Conservation (phyloP, 2,888 invertebrate genomes). For the Drosophila eohydei region DNA sequence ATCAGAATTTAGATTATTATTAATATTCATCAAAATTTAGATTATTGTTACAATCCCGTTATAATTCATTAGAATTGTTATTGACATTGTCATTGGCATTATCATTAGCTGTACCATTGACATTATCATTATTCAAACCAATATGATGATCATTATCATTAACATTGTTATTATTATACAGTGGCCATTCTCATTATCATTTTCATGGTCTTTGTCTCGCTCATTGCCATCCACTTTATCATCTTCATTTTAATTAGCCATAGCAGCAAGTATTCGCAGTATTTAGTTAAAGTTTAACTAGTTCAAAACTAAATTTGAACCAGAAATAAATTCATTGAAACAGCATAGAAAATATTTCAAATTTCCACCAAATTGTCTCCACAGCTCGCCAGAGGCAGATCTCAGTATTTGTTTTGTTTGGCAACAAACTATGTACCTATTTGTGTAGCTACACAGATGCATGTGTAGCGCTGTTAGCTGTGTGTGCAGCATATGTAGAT, state of each 20-base stretch:
- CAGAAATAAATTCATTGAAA: conserved; percentile 2
- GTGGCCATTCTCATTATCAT: neutral
- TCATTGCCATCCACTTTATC: neutral
- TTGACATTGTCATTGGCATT: neutral
- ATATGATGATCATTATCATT: neutral
- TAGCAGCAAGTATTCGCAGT: neutral
- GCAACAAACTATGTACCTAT: conserved; percentile 22
- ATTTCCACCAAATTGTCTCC: neutral
- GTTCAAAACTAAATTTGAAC: conserved; percentile 1
- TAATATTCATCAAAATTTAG: too few species aligned
- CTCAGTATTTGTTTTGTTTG: conserved; percentile 14
- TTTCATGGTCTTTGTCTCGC: neutral
- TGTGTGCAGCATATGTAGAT: conserved; percentile 5
- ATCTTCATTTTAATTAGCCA: neutral
- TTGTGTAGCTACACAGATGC: conserved; percentile 6
- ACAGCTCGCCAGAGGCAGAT: neutral
- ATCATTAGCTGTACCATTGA: neutral
- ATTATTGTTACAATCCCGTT: too few species aligned
- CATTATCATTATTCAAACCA: neutral
- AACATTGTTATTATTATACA: neutral
- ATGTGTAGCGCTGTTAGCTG: neutral
- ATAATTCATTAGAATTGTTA: too few species aligned
- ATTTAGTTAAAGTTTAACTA: neutral
- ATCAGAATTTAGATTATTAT: too few species aligned
- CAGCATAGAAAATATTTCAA: conserved; percentile 2